Evolutionary conservation across 2,888 invertebrate species (phyloP).

Genomic region (Sphaeridia pumilis): DNA sequence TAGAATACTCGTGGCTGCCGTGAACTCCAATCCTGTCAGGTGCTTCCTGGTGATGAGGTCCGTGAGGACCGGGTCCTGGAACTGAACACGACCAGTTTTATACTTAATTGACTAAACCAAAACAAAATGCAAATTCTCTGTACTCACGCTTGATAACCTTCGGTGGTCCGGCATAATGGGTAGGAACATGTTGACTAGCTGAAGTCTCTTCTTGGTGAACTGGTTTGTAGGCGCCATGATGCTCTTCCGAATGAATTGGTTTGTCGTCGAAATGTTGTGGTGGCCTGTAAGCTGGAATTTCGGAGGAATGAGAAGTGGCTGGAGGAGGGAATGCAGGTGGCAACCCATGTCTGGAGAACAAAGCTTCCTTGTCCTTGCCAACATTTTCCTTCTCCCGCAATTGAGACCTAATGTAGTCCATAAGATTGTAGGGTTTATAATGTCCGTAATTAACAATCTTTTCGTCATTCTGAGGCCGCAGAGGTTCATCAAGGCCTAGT

Average conservation of each 20-base stretch:
- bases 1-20: neutral
- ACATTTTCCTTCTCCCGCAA: slow-evolving; percentile 7
- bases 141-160: slow-evolving; percentile 12
- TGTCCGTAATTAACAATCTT: slow-evolving; percentile 13
- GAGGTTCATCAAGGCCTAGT: slow-evolving; percentile 19
- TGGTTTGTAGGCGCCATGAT: neutral
- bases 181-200: neutral
- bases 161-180: neutral
- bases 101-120: no score
- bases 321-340: neutral
- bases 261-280: neutral
- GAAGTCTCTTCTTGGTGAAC: neutral
- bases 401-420: slow-evolving; percentile 8
- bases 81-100: no score
- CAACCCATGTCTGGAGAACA: slow-evolving; percentile 5
- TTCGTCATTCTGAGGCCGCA: slow-evolving; percentile 1
- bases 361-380: slow-evolving; percentile 12
- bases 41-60: slow-evolving; percentile 1
- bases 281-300: no score
- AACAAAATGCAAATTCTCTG: no score
- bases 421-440: slow-evolving; percentile 16
- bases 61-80: neutral
- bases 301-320: neutral
- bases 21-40: neutral
- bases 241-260: neutral